Evolutionary conservation across 2,888 invertebrate species (phyloP).

Genomic region (Oligia latruncula): DNA sequence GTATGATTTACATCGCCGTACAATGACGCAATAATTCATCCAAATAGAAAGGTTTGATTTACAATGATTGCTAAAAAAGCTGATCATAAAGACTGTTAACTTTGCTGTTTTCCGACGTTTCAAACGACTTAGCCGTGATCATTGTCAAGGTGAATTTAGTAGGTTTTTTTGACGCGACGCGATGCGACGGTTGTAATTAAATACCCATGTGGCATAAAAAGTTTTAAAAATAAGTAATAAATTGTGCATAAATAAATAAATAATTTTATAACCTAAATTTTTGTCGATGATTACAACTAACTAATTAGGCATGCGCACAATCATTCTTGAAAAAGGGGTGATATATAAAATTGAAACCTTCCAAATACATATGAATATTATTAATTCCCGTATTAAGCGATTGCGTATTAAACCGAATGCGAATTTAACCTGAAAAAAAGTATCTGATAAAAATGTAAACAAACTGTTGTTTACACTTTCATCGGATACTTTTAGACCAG

Average conservation of each 20-base stretch:
- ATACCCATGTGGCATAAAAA: neutral
- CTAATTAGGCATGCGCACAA: neutral
- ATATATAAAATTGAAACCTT: neutral
- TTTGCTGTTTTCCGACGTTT: neutral
- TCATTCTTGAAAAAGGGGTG: neutral
- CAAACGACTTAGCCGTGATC: neutral
- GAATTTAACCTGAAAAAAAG: neutral
- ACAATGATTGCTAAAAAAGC: slow-evolving; percentile 12
- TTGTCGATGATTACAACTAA: no score
- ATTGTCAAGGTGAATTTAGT: slow-evolving; percentile 21
- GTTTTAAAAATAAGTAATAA: neutral
- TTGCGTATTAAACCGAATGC: no score
- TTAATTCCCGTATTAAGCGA: neutral
- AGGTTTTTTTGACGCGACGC: slow-evolving; percentile 1
- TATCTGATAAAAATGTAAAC: neutral
- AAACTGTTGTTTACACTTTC: neutral
- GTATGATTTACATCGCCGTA: slow-evolving; percentile 23
- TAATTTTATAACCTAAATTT: neutral
- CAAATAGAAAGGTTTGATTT: slow-evolving; percentile 49
- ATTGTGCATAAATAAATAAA: no score
- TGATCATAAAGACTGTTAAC: neutral
- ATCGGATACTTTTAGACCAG: neutral
- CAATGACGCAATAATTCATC: slow-evolving; percentile 40
- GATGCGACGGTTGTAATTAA: neutral
- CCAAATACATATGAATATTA: neutral